Evolutionary conservation across 2,113 vertebrate genomes (phyloP), one percentile per base, ranked within the genome.

Genomic region (Emydocephalus ijimae): DNA sequence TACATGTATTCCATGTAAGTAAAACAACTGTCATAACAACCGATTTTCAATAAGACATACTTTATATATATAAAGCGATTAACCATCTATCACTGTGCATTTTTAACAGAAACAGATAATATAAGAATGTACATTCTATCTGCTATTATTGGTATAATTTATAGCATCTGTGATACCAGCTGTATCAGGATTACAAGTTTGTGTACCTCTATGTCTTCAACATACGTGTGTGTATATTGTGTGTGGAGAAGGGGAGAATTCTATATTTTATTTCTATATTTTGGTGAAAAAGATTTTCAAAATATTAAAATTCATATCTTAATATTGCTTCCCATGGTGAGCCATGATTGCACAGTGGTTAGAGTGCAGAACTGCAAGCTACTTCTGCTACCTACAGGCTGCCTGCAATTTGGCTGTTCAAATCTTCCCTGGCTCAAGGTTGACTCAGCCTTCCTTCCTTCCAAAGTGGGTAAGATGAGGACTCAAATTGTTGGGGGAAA

Each of bases 41-140:
- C 3, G 15, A 4, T 89, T 92, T 92, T 29, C 59, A 34, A 15
- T 4, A 59, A 56, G 34, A 24, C 34, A 26, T 55, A 89, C 29
- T 50, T 85, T 91, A 24, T 55, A 86, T 34, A 87, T 85, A 48
- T 64, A 50, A 48, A 64, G n/a, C 23, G 21, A 26, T 90, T 34
- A 34, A 3, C 26, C 23, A 14, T n/a, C 20, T n/a, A 54, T 10
- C 48, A 52, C n/a, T 20, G 34, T 2, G 91, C 57, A 52, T 34
- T 90, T 6, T 95, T 87, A 94, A 95, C 90, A 93, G 59, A 95
- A 95, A 94, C 55, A 26, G 94, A 95, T 95, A 59, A 4, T 85
- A 52, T 23, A 81, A 81, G 7, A 43, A 43, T 9, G 20, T 43
- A 43, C 39, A 81, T 43, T 43, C 34, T 43, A 81, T 43, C 74